Evolutionary conservation across 2,113 vertebrate species (phyloP), one percentile per base, ranked within the genome.

Genomic region (Cisticola juncidis): DNA sequence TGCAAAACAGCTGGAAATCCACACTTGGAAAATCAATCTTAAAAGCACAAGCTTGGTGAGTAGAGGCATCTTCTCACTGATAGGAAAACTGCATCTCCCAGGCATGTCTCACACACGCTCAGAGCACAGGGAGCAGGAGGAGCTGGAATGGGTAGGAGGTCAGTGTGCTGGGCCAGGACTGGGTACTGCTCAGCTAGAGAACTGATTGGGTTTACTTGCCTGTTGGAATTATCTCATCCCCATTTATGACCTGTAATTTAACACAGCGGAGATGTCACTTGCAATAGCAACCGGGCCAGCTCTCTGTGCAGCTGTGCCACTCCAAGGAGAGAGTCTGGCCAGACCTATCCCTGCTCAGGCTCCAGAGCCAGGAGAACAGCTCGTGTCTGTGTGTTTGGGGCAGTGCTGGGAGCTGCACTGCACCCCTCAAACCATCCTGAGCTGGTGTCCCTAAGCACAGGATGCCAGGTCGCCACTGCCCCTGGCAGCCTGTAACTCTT

Each of bases 221-320:
- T 99, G 98, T 98, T 98, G 95, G 98, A 97, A 98, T 98, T 98
- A 99, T 98, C 98, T 98, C 98, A 98, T 98, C 97, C 98, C 98
- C 98, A 98, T 98, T 99, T 98, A 98, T 98, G 98, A 99, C 99
- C 99, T 99, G 99, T 97, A 99, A 99, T 98, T 98, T 98, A 99
- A 99, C 98, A 99, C 97, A 99, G 98, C 36, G 97, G 97, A 98
- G 96, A 98, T 81, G 97, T 98, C 98, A 98, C 97, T 97, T 71
- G 97, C 94, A 96, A 94, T 89, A 97, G 97, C 96, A 97, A 79
- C 97, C 33, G 94, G 94, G 94, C 94, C 42, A 84, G 92, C 71
- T 90, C 92, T 91, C 92, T 95, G 80, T 92, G 96, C 92, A 96
- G 96, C 83, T 93, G 84, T 6, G 26, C 95, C 79, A 66, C 90